Percentiles rank a stretch among this genome's conserved stretches.
phyloP scores from a whole-genome alignment of 1,140 invertebrate species.

The Heliconius nattereri region DNA sequence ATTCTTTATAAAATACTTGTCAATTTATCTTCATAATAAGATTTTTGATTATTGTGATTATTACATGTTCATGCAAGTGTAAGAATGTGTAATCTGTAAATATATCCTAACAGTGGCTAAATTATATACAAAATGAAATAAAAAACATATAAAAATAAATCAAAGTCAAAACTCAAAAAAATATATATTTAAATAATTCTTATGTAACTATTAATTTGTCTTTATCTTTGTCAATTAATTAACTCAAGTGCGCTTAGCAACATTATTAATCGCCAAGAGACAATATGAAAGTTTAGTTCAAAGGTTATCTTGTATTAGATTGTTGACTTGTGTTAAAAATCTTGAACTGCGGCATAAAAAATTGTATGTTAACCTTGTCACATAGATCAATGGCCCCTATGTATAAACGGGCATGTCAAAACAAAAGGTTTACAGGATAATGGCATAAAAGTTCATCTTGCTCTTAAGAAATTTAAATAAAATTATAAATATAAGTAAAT shows the following conservation, averaged over 20 bases:
- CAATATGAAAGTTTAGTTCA: constrained; percentile 34
- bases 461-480: too few species aligned
- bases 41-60: too few species aligned
- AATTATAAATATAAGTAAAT: too few species aligned
- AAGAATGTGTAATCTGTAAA: too few species aligned
- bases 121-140: background rate
- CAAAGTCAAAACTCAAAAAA: background rate
- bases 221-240: constrained; percentile 16
- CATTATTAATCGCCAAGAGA: constrained; percentile 34
- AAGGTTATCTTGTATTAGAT: constrained; percentile 43
- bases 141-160: background rate
- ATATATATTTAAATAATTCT: background rate
- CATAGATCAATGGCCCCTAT: background rate
- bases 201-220: background rate
- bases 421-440: too few species aligned
- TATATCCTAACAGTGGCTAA: too few species aligned
- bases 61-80: too few species aligned
- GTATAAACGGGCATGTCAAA: too few species aligned
- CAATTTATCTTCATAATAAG: too few species aligned
- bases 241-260: constrained; percentile 26
- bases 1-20: too few species aligned
- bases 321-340: constrained; percentile 19
- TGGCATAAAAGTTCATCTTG: too few species aligned
- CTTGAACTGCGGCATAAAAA: background rate
- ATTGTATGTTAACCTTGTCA: background rate